phyloP scores from a whole-genome alignment of 1,140 invertebrate genomes.

The Neodiprion lecontei region DNA sequence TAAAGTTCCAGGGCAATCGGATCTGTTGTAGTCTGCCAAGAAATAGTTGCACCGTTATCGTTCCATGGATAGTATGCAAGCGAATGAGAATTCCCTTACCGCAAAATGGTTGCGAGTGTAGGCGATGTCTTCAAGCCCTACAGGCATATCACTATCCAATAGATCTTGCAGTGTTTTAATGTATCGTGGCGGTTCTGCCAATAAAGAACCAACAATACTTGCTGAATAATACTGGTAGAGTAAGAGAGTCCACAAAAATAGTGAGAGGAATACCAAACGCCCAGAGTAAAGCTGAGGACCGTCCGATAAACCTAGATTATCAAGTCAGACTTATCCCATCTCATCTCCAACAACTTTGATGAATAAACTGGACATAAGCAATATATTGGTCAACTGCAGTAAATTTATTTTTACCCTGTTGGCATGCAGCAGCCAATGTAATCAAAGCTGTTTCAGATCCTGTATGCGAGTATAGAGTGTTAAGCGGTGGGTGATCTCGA shows the following conservation, averaged over 20 bases:
- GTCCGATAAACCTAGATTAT: not conserved
- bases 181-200: slow-evolving; percentile 42
- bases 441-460: slow-evolving; percentile 49
- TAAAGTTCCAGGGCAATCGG: slow-evolving; percentile 63
- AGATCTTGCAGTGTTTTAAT: slow-evolving; percentile 41
- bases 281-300: slow-evolving; percentile 8
- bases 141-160: slow-evolving; percentile 34
- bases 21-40: slow-evolving; percentile 65
- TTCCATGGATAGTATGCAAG: not conserved
- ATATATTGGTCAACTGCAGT: not conserved
- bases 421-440: slow-evolving; percentile 56
- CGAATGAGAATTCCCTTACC: slow-evolving; percentile 19
- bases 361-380: too few relatives aligned
- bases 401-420: slow-evolving; percentile 58
- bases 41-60: not conserved
- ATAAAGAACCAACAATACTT: slow-evolving; percentile 43
- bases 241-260: slow-evolving; percentile 41
- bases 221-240: slow-evolving; percentile 46
- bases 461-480: slow-evolving; percentile 20
- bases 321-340: not conserved
- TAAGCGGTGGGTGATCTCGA: not conserved
- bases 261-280: slow-evolving; percentile 33
- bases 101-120: slow-evolving; percentile 39
- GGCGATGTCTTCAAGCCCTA: slow-evolving; percentile 40
- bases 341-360: too few relatives aligned